Conservation (phyloP, 2,797 vertebrate species). For the Sphenopsis melanotis region DNA sequence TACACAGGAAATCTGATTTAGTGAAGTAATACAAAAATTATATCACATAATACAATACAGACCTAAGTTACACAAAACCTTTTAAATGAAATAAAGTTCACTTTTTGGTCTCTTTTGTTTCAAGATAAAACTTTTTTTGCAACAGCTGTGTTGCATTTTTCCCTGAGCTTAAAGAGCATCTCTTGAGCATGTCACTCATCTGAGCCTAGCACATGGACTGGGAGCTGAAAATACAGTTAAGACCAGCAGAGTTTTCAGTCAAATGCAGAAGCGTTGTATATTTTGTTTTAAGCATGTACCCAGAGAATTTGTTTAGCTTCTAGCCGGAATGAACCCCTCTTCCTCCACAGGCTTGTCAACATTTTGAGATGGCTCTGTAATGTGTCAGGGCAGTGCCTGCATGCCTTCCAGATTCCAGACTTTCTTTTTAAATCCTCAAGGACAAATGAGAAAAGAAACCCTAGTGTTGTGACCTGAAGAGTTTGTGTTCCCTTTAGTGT, state of each 20-base stretch:
- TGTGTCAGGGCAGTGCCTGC: rapidly evolving
- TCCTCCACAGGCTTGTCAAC: not conserved
- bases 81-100: not conserved
- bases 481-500: not conserved
- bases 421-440: not conserved
- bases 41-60: not conserved
- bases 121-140: not conserved
- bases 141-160: not conserved
- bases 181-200: too few species aligned
- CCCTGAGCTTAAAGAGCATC: not conserved
- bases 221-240: not conserved
- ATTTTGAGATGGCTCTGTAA: not conserved
- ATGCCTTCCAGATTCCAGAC: not conserved
- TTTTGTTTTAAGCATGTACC: not conserved
- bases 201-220: not conserved
- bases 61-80: not conserved
- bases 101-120: not conserved
- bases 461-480: not conserved
- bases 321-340: not conserved
- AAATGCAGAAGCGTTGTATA: not conserved
- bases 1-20: not conserved
- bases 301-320: not conserved
- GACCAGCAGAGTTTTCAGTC: not conserved
- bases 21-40: not conserved
- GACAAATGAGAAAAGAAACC: not conserved